Evolutionary conservation across 2,113 vertebrate genomes (phyloP).

Genomic region (Tachycineta bicolor): DNA sequence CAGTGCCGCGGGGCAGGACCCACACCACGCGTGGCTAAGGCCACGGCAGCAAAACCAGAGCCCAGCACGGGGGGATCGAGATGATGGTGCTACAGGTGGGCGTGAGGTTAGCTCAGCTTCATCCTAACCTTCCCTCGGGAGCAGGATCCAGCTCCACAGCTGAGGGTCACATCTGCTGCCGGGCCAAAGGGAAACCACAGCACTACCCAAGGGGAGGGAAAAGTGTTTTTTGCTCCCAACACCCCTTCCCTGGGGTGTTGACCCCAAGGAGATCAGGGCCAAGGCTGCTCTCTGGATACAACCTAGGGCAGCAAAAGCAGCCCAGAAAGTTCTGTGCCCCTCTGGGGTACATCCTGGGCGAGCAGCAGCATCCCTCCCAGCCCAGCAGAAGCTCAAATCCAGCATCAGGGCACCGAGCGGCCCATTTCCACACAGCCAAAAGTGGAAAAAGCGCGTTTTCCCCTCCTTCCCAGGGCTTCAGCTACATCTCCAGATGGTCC

Average conservation of each 20-base stretch:
- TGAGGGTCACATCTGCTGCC: neutral
- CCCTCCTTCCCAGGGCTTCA: neutral
- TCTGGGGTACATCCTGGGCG: too few relatives aligned
- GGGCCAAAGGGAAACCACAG: neutral
- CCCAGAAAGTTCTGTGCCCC: neutral
- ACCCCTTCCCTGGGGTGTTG: neutral
- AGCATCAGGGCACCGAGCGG: neutral
- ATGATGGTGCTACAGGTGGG: neutral
- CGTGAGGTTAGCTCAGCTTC: neutral
- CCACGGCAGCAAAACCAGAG: neutral
- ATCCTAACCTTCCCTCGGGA: neutral
- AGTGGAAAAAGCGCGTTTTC: neutral
- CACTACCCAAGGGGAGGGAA: neutral
- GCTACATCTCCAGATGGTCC: neutral
- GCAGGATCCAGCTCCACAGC: neutral
- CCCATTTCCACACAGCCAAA: neutral
- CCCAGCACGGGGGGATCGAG: neutral
- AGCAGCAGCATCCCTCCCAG: neutral
- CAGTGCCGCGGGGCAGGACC: accelerated
- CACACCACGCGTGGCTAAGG: neutral
- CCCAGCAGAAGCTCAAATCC: neutral
- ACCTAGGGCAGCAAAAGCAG: neutral
- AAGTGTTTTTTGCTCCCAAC: neutral
- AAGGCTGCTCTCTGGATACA: neutral
- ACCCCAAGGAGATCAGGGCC: too few relatives aligned